Percentiles rank a stretch among this genome's conserved stretches.
phyloP scores from a whole-genome alignment of 2,797 vertebrate species.

The Podarcis siculus region DNA sequence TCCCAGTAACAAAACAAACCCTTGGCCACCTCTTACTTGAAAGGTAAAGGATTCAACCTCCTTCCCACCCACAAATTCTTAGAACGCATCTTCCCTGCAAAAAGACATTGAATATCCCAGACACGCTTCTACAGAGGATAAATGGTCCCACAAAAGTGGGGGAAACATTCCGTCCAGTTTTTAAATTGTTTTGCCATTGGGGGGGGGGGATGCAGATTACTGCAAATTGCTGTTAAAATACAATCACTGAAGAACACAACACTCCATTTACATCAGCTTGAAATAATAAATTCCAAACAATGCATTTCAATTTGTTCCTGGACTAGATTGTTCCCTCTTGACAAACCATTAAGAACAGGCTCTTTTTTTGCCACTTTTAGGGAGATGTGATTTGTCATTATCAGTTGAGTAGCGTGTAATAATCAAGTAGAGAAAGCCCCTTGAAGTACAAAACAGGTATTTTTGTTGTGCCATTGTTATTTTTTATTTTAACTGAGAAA shows the following conservation, averaged over 20 bases:
- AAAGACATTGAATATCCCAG: not conserved
- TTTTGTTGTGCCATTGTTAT: not conserved
- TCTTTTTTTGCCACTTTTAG: slow-evolving; percentile 9
- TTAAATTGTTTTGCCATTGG: not conserved
- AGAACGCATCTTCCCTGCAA: not conserved
- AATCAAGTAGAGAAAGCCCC: not conserved
- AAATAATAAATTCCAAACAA: slow-evolving; percentile 2
- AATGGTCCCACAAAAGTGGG: not conserved
- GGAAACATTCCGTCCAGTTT: not conserved
- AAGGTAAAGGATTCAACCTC: not conserved
- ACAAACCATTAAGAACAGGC: slow-evolving; percentile 17
- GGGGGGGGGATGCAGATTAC: not conserved
- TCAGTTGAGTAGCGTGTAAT: not conserved
- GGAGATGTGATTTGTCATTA: slow-evolving; percentile 15
- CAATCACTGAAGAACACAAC: not conserved
- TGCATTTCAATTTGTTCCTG: not conserved
- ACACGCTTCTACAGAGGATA: not conserved
- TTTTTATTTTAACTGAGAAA: slow-evolving; percentile 25
- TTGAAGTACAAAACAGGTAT: slow-evolving; percentile 30
- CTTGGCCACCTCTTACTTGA: not conserved
- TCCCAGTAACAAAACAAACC: not conserved
- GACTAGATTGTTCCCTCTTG: not conserved
- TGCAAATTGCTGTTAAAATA: not conserved
- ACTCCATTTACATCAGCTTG: not conserved
- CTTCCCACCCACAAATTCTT: not conserved